These are phyloP conservation scores for Hydropsyche tenuis DNA, from an alignment of 1,140 invertebrate species.

Conservation along the genomic window DNA sequence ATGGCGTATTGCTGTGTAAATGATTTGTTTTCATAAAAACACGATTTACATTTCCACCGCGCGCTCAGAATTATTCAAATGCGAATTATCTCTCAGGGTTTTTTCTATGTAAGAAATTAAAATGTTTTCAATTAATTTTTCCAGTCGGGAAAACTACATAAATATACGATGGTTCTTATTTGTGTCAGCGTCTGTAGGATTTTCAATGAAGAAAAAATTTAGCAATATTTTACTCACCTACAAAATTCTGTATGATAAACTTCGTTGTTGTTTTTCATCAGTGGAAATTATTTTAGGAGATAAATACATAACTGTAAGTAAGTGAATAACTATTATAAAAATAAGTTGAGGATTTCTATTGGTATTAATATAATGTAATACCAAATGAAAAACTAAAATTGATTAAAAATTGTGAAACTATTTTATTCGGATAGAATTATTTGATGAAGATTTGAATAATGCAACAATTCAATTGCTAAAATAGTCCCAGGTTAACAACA, in stretches of 20 bases:
- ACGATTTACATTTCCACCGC: conserved; percentile 16
- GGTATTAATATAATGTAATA: too few species aligned
- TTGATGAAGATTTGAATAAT: too few species aligned
- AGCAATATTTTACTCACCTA: conserved; percentile 6
- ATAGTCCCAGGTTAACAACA: too few species aligned
- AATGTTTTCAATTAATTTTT: conserved; percentile 23
- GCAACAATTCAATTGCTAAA: too few species aligned
- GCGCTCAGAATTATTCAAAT: conserved; percentile 14
- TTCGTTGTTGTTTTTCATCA: conserved; percentile 11
- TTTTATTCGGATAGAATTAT: too few species aligned
- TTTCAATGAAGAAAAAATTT: neutral
- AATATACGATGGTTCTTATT: conserved; percentile 11
- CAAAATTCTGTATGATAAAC: neutral
- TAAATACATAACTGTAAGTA: too few species aligned
- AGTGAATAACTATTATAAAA: too few species aligned
- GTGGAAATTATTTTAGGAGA: too few species aligned
- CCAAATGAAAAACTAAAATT: too few species aligned
- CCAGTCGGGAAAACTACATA: conserved; percentile 13
- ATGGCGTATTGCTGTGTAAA: conserved; percentile 15
- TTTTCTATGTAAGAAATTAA: conserved; percentile 12
- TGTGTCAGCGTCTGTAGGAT: neutral
- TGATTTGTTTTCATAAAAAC: conserved; percentile 22
- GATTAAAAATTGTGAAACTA: too few species aligned
- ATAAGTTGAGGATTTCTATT: too few species aligned
- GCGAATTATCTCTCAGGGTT: neutral